A percentile compares a stretch with the other conserved stretches of the same genome.
Evolutionary conservation across 2,113 vertebrate species (phyloP).

Genomic region (Colaptes auratus): DNA sequence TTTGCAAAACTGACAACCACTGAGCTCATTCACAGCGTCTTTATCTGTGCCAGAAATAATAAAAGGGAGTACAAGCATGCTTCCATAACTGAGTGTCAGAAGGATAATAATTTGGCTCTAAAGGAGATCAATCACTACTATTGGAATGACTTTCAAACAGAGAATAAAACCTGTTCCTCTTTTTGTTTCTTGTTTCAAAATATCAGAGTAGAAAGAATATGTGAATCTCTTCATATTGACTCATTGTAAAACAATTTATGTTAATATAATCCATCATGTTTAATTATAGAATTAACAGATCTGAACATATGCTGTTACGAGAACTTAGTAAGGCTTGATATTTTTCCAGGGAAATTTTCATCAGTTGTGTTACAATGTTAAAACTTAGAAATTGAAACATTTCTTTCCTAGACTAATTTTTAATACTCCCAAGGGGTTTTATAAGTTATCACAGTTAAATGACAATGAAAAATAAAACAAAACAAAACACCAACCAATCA

Average conservation of each 20-base stretch:
- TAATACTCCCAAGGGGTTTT: background rate
- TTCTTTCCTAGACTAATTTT: background rate
- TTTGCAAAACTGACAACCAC: background rate
- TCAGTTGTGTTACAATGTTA: background rate
- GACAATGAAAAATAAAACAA: background rate
- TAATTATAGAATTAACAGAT: background rate
- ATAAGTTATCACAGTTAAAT: background rate
- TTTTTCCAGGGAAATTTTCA: background rate
- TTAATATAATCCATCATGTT: background rate
- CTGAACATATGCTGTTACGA: accelerated
- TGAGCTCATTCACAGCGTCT: background rate
- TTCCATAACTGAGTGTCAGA: background rate
- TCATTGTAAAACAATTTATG: background rate
- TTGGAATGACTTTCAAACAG: background rate
- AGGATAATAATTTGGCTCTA: background rate
- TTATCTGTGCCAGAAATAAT: background rate
- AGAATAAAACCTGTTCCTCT: background rate
- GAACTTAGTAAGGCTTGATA: background rate
- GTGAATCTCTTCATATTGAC: background rate
- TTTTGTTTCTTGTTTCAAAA: background rate
- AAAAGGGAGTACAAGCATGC: background rate
- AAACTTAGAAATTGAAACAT: background rate
- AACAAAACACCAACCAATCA: background rate
- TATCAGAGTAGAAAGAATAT: background rate
- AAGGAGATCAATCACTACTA: background rate